Conservation (phyloP, 2,113 vertebrate species). For the Psilopogon haemacephalus region DNA sequence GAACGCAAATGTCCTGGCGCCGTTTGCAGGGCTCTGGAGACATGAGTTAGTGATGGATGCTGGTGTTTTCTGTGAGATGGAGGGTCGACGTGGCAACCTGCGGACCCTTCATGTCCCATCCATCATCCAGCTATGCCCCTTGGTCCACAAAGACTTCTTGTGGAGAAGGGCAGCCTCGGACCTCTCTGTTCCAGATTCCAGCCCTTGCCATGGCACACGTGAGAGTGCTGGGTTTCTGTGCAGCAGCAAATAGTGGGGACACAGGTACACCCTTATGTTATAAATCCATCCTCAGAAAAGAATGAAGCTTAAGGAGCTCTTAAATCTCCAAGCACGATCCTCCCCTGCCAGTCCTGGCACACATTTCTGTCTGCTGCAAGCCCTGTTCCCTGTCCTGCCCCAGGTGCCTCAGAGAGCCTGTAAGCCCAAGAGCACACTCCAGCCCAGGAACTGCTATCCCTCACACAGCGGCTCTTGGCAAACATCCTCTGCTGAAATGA, state of each 20-base stretch:
- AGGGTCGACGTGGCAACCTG: not conserved
- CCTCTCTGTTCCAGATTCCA: not conserved
- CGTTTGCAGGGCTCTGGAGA: not conserved
- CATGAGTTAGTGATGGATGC: not conserved
- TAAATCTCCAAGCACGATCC: not conserved
- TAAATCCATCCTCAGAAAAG: not conserved
- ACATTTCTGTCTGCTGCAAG: not conserved
- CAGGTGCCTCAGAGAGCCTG: accelerated
- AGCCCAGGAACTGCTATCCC: not conserved
- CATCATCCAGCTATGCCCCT: not conserved
- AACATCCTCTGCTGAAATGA: not conserved
- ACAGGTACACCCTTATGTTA: not conserved
- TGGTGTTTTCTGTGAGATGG: not conserved
- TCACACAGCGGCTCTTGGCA: not conserved
- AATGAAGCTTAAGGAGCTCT: not conserved
- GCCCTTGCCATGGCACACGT: not conserved
- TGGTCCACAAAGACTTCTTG: accelerated
- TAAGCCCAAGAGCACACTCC: not conserved
- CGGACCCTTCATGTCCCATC: accelerated
- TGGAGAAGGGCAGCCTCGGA: not conserved
- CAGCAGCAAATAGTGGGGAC: not conserved
- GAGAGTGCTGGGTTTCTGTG: not conserved
- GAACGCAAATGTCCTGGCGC: accelerated
- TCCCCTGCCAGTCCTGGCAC: not conserved
- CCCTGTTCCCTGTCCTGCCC: not conserved